Evolutionary conservation across 1,140 invertebrate genomes (phyloP).

Genomic region (Cepaea nemoralis): DNA sequence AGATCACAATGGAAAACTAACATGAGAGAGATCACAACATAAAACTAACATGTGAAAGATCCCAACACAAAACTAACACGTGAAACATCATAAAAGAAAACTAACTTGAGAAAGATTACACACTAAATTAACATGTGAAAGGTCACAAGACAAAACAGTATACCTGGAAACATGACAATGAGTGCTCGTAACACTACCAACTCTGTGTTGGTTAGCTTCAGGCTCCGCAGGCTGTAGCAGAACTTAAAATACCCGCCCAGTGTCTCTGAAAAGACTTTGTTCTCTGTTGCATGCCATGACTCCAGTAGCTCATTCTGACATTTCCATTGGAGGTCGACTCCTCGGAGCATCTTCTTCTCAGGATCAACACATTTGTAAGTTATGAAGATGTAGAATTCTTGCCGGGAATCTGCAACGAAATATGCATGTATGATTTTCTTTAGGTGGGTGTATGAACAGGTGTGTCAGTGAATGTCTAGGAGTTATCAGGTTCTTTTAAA

Average conservation of each 20-base stretch:
- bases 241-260: neutral
- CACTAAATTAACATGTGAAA: too few relatives aligned
- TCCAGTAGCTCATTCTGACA: neutral
- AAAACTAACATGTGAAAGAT: too few relatives aligned
- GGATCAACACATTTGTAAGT: neutral
- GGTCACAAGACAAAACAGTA: too few relatives aligned
- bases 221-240: neutral
- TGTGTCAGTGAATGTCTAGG: too few relatives aligned
- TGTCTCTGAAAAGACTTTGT: neutral
- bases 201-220: constrained; percentile 1
- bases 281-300: neutral
- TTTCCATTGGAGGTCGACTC: constrained; percentile 6
- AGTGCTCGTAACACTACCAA: constrained; percentile 5
- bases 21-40: too few relatives aligned
- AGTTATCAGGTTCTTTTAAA: too few relatives aligned
- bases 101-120: too few relatives aligned
- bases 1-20: too few relatives aligned
- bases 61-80: too few relatives aligned
- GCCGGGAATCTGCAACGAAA: constrained; percentile 6
- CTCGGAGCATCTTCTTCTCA: neutral
- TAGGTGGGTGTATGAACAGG: too few relatives aligned
- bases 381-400: neutral
- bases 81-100: too few relatives aligned
- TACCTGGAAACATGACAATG: constrained; percentile 25
- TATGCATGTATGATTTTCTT: too few relatives aligned